Conservation (phyloP, 2,797 vertebrate species). For the Euphonia xanthogaster region DNA sequence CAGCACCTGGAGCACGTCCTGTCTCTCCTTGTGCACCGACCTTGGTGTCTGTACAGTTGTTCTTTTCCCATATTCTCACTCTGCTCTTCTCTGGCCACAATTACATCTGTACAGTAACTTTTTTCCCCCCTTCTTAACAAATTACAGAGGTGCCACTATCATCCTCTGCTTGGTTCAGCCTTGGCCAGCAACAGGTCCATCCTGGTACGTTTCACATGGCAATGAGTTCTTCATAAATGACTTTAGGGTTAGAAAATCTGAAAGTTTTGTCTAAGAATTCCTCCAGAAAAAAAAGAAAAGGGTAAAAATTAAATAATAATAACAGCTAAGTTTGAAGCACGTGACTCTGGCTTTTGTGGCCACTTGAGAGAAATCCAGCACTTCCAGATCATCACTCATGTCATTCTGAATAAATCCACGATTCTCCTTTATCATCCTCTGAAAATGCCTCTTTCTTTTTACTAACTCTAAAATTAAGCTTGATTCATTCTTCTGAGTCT, state of each 20-base stretch:
- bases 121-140: not conserved
- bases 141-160: not conserved
- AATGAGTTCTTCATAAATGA: not conserved
- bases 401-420: not conserved
- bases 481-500: not conserved
- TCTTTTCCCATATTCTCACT: not conserved
- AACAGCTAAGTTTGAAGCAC: not conserved
- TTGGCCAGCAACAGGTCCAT: fast-evolving
- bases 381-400: not conserved
- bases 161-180: not conserved
- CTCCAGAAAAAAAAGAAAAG: not conserved
- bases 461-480: not conserved
- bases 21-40: not conserved
- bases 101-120: not conserved
- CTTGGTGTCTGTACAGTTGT: not conserved
- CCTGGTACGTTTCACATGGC: not conserved
- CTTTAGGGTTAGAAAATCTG: not conserved
- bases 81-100: not conserved
- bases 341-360: not conserved
- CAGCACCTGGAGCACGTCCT: not conserved
- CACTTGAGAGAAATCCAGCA: not conserved
- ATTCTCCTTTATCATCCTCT: not conserved
- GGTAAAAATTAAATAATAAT: not conserved
- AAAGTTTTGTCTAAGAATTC: not conserved
- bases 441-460: not conserved